Percentiles rank a stretch among this genome's conserved stretches.
Evolutionary conservation across 37 sponge, comb jelly and placozoan genomes (phyloP).

Genomic region (Bolinopsis microptera): DNA sequence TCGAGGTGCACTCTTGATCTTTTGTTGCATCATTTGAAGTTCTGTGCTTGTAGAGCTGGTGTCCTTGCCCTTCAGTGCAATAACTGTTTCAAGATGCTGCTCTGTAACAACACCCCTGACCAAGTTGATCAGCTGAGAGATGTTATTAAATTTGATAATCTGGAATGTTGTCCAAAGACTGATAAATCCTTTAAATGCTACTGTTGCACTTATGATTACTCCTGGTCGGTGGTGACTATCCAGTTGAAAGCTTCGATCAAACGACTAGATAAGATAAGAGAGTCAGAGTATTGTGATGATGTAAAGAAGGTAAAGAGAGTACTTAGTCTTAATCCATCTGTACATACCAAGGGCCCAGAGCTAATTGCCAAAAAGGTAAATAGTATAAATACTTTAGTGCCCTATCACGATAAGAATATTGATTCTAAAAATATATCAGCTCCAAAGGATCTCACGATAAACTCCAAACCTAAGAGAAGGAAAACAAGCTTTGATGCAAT

Average conservation of each 20-base stretch:
- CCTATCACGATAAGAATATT: too few relatives aligned
- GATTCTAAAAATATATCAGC: neutral
- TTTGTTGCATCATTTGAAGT: neutral
- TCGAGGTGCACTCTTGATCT: neutral
- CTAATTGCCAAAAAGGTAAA: neutral
- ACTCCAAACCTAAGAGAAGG: too few relatives aligned
- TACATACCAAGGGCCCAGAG: neutral
- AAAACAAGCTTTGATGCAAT: neutral
- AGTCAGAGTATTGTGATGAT: neutral
- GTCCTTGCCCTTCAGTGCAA: neutral
- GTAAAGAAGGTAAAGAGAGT: neutral
- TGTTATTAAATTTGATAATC: neutral
- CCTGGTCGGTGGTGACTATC: neutral
- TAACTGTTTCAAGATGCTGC: conserved; percentile 21
- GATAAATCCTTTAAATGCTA: conserved; percentile 22
- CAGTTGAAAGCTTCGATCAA: neutral
- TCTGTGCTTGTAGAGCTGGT: neutral
- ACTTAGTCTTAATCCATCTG: neutral
- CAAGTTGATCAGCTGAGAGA: neutral
- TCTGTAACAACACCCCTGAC: neutral
- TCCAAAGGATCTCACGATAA: neutral
- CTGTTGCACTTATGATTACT: neutral
- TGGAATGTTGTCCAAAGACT: neutral
- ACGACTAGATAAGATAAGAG: neutral
- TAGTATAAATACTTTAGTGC: neutral